A percentile compares a stretch with the other conserved stretches of the same genome.
phyloP scores from a whole-genome alignment of 2,113 vertebrate species.

The Hoplias malabaricus region DNA sequence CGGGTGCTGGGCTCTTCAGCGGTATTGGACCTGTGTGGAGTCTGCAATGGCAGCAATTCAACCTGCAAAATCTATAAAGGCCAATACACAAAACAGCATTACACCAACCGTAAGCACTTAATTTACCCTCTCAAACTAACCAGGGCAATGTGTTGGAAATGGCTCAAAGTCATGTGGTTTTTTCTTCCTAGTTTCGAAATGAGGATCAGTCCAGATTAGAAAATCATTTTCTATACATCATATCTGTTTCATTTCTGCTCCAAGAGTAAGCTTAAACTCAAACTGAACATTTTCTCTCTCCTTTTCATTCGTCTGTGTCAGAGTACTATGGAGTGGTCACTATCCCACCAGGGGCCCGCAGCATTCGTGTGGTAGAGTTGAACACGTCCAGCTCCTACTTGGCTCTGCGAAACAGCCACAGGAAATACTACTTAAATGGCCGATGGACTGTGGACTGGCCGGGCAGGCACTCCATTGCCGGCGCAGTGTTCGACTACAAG shows the following conservation, averaged over 20 bases:
- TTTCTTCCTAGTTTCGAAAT: not conserved
- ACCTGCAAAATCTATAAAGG: constrained; percentile 81
- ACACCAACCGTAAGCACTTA: not conserved
- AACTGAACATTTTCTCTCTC: not conserved
- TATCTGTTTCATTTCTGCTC: not conserved
- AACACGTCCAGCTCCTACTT: constrained; percentile 84
- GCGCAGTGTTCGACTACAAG: constrained; percentile 81
- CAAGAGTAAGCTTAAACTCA: not conserved
- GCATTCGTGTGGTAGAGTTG: constrained; percentile 77
- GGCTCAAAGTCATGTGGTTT: not conserved
- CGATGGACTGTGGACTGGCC: constrained; percentile 87
- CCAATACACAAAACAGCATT: constrained; percentile 79
- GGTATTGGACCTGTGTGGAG: constrained; percentile 78
- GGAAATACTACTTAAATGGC: constrained; percentile 83
- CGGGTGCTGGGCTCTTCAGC: constrained; percentile 79
- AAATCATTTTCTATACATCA: not conserved
- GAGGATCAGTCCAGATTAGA: too few species aligned
- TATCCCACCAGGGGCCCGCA: constrained; percentile 81
- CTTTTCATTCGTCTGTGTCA: constrained; percentile 50
- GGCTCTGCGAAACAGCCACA: constrained; percentile 74
- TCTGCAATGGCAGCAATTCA: constrained; percentile 85
- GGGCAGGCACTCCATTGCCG: constrained; percentile 79
- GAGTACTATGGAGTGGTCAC: constrained; percentile 81
- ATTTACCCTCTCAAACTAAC: not conserved
- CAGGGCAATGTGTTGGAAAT: not conserved